Evolutionary conservation across 2,113 vertebrate species (phyloP).

Genomic region (Crotalus helleri): DNA sequence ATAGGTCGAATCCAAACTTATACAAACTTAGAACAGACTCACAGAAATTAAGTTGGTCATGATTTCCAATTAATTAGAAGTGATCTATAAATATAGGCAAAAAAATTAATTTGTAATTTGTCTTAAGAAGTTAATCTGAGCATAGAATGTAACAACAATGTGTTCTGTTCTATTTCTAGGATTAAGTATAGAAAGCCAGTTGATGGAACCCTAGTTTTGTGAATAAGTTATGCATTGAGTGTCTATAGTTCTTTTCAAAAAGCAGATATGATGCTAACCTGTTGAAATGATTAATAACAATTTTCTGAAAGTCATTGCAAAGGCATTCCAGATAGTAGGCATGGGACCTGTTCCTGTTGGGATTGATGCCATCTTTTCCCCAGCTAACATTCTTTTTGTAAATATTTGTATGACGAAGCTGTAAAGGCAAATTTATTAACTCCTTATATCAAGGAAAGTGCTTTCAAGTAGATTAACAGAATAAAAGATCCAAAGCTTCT

Average conservation of each 20-base stretch:
- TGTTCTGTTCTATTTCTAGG: background rate
- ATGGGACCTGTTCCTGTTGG: constrained; percentile 59
- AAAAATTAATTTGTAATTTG: background rate
- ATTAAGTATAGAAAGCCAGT: background rate
- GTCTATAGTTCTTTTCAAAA: background rate
- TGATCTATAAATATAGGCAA: background rate
- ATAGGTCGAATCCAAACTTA: background rate
- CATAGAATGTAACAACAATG: background rate
- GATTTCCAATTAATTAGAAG: background rate
- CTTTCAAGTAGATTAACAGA: background rate
- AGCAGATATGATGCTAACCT: constrained; percentile 39
- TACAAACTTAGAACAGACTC: background rate
- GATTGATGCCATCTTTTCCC: constrained; percentile 61
- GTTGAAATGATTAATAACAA: constrained; percentile 52
- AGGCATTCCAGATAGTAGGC: constrained; percentile 63
- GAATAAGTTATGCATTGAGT: background rate
- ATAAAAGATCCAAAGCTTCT: background rate
- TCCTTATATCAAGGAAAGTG: background rate
- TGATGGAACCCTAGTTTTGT: background rate
- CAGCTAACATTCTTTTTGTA: constrained; percentile 63
- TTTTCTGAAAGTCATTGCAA: constrained; percentile 59
- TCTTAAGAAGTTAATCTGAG: background rate
- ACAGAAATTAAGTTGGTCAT: background rate
- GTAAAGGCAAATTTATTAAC: background rate
- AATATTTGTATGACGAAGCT: constrained; percentile 70